These are phyloP conservation scores for Ophonus ardosiacus DNA, from an alignment of 2,888 invertebrate species.

Conservation along the genomic window DNA sequence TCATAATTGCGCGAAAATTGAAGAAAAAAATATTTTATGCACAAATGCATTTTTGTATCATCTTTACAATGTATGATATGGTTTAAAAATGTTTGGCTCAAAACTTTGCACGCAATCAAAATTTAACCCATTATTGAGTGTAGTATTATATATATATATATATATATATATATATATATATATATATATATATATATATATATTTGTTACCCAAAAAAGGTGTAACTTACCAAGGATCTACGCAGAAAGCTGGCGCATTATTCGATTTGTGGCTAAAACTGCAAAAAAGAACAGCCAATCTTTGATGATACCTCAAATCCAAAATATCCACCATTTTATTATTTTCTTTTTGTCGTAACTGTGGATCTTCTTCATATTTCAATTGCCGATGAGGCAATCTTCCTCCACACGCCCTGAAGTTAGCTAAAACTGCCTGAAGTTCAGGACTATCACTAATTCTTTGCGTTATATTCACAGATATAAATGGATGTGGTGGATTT, in stretches of 20 bases:
- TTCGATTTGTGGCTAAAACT: conserved; percentile 87
- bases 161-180: no score
- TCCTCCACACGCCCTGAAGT: conserved; percentile 92
- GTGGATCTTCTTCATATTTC: conserved; percentile 69
- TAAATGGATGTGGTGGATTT: conserved; percentile 85
- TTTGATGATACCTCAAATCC: conserved; percentile 90
- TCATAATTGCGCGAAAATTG: no score
- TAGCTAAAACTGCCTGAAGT: conserved; percentile 86
- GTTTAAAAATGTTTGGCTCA: no score
- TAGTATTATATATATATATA: no score
- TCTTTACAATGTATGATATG: no score
- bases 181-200: no score
- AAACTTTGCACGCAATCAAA: no score
- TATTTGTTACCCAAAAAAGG: background rate
- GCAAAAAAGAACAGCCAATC: conserved; percentile 92
- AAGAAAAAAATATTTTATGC: no score
- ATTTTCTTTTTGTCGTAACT: conserved; percentile 69
- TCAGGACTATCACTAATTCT: conserved; percentile 83
- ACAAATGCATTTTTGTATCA: no score
- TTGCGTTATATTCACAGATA: conserved; percentile 74
- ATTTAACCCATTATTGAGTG: no score
- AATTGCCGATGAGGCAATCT: conserved; percentile 76
- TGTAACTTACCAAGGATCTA: conserved; percentile 87
- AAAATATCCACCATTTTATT: conserved; percentile 80
- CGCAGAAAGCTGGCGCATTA: conserved; percentile 92